phyloP scores from a whole-genome alignment of 64 coral and sea anemone species.

The Stylophora pistillata region DNA sequence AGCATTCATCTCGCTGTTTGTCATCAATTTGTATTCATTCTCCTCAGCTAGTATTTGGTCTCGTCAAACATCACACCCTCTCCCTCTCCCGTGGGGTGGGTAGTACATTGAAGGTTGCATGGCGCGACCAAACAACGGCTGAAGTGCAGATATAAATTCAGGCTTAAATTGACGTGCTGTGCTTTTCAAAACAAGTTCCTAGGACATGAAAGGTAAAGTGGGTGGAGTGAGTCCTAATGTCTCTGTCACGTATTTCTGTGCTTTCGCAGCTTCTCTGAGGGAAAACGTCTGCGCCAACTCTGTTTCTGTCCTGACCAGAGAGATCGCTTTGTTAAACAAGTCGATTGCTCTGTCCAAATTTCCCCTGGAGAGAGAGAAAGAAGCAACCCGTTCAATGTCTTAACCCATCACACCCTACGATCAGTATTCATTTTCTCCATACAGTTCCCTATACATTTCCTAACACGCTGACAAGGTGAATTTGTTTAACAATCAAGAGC shows the following conservation, averaged over 20 bases:
- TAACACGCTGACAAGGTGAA: no score
- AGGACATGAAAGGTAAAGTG: neutral
- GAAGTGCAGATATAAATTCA: no score
- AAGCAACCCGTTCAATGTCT: neutral
- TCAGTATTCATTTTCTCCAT: no score
- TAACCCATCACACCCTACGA: no score
- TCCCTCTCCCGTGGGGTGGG: no score
- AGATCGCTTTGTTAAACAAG: slow-evolving; percentile 86
- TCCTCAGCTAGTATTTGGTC: neutral
- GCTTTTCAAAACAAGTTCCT: neutral
- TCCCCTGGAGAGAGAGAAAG: slow-evolving; percentile 59
- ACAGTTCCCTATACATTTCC: no score
- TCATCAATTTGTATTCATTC: neutral
- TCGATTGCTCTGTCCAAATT: slow-evolving; percentile 79
- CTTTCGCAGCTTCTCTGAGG: slow-evolving; percentile 85
- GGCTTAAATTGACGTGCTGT: no score
- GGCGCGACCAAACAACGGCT: no score
- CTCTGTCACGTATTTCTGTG: slow-evolving; percentile 86
- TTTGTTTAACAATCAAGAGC: no score
- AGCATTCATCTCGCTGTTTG: neutral
- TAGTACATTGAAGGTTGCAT: no score
- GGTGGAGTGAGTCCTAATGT: slow-evolving; percentile 72
- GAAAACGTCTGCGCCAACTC: slow-evolving; percentile 95
- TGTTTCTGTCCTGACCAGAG: slow-evolving; percentile 86
- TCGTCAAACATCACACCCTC: neutral